Percentiles rank a stretch among this genome's conserved stretches.
These are phyloP conservation scores for Alcedo atthis DNA, from an alignment of 2,797 vertebrate genomes.

Conservation along the genomic window DNA sequence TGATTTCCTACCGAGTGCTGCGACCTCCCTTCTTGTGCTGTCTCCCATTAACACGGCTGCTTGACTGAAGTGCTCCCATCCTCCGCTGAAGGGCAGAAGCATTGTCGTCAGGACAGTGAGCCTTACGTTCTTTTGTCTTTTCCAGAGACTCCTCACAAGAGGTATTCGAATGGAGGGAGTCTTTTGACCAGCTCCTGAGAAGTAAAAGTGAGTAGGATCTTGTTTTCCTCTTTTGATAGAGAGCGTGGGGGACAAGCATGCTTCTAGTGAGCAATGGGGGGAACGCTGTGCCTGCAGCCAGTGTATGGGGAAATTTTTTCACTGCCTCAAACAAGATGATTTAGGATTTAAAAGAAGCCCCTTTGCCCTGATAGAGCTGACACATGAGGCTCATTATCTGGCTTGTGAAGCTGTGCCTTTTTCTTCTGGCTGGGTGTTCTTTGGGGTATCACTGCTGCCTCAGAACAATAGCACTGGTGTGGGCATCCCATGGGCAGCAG, in stretches of 20 bases:
- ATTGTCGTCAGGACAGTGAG: fast-evolving
- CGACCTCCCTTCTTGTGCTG: neutral
- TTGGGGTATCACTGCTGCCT: neutral
- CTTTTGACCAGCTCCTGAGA: slow-evolving; percentile 78
- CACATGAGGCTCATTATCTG: neutral
- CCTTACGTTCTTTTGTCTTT: slow-evolving; percentile 11
- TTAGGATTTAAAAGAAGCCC: neutral
- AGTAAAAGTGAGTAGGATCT: slow-evolving; percentile 79
- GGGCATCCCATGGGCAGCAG: neutral
- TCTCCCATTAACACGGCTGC: fast-evolving
- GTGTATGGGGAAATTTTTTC: neutral
- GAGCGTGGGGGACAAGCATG: neutral
- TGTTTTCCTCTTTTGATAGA: neutral
- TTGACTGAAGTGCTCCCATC: neutral
- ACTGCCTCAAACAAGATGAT: neutral
- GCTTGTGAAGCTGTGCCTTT: neutral
- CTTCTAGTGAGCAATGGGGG: neutral
- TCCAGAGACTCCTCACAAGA: slow-evolving; percentile 76
- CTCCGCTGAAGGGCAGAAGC: neutral
- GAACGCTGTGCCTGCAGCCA: neutral
- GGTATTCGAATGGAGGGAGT: slow-evolving; percentile 78
- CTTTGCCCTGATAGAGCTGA: neutral
- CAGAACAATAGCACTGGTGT: fast-evolving
- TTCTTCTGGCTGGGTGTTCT: neutral
- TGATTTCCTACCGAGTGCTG: neutral